These are phyloP conservation scores for Malacoctenus gilli DNA, from an alignment of 2,797 vertebrate genomes.

Conservation along the genomic window DNA sequence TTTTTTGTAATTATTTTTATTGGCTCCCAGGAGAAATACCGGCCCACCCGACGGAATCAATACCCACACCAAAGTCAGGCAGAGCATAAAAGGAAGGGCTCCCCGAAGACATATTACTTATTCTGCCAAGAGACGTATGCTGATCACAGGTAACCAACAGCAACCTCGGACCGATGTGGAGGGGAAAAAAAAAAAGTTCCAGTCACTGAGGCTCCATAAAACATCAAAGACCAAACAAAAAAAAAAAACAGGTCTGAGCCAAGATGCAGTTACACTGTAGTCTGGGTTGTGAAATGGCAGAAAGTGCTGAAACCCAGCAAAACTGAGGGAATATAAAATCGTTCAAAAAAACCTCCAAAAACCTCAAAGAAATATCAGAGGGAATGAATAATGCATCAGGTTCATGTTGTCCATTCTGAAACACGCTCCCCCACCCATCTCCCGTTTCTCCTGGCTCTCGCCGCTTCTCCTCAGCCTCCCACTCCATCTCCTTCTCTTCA, in stretches of 20 bases:
- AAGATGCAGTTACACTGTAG: constrained; percentile 25
- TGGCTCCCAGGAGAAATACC: constrained; percentile 81
- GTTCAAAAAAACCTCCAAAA: constrained; percentile 16
- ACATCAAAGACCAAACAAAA: constrained; percentile 66
- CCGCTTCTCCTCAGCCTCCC: constrained; percentile 47
- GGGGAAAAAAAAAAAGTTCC: constrained; percentile 59
- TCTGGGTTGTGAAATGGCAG: constrained; percentile 15
- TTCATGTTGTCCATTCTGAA: constrained; percentile 49
- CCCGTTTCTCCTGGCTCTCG: constrained; percentile 24
- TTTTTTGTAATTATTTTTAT: constrained; percentile 87
- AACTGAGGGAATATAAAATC: constrained; percentile 28
- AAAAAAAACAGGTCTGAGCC: constrained; percentile 39
- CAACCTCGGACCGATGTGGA: constrained; percentile 69
- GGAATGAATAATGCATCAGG: constrained; percentile 53
- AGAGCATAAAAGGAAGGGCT: constrained; percentile 76
- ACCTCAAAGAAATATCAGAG: constrained; percentile 40
- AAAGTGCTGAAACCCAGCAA: constrained; percentile 25
- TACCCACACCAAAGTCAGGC: constrained; percentile 72
- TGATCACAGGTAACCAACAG: constrained; percentile 79
- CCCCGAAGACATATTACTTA: constrained; percentile 82
- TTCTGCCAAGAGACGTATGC: constrained; percentile 73
- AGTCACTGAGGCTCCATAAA: constrained; percentile 61
- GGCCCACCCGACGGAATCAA: constrained; percentile 83
- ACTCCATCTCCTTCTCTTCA: constrained; percentile 50
- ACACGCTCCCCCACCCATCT: too few species aligned